phyloP scores from a whole-genome alignment of 2,113 vertebrate genomes.

The Microcebus ravelobensis region DNA sequence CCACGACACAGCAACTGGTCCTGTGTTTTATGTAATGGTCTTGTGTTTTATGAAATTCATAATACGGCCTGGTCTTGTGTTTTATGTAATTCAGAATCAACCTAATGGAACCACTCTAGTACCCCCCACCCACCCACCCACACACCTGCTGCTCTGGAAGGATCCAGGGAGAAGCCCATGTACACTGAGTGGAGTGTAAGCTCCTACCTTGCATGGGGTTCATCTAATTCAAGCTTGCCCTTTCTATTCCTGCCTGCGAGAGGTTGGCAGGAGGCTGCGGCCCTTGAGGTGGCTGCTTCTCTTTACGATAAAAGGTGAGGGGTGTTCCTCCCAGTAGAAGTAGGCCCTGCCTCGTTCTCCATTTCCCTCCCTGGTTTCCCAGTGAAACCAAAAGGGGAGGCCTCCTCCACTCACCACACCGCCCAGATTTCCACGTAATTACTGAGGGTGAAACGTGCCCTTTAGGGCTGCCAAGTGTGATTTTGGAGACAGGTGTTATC shows the following conservation, averaged over 20 bases:
- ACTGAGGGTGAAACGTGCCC: not conserved
- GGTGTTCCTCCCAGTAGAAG: accelerated
- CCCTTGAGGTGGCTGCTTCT: not conserved
- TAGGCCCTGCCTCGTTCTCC: not conserved
- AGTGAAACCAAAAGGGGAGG: not conserved
- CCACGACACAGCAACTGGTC: not conserved
- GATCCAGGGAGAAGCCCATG: not conserved
- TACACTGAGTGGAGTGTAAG: accelerated
- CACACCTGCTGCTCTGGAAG: not conserved
- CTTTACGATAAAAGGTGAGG: not conserved
- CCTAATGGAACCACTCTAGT: not conserved
- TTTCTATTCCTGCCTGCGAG: not conserved
- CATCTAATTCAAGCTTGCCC: not conserved
- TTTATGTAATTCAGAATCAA: constrained; percentile 7
- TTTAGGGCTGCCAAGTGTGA: not conserved
- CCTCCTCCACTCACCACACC: not conserved
- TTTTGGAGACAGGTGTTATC: not conserved
- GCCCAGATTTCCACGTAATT: not conserved
- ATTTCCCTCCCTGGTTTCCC: not conserved
- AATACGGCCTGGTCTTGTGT: not conserved
- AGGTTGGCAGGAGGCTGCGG: not conserved
- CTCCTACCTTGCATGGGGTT: not conserved
- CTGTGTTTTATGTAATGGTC: not conserved
- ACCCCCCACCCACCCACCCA: accelerated
- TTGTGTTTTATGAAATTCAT: not conserved